phyloP scores from a whole-genome alignment of 2,888 invertebrate species.

The Mactromeris polynyma region DNA sequence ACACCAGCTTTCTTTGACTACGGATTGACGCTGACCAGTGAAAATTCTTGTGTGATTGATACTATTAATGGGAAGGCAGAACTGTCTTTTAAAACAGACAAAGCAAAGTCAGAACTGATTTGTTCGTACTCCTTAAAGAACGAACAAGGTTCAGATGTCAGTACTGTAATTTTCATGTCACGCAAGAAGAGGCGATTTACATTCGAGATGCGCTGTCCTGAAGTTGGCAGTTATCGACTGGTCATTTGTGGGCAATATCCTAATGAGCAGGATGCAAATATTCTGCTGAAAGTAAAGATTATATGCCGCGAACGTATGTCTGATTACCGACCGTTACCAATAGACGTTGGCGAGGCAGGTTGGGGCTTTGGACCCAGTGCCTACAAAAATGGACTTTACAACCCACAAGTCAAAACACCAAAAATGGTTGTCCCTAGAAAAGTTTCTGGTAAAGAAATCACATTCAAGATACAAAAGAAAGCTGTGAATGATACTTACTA shows the following conservation, averaged over 20 bases:
- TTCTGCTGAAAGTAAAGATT: slow-evolving; percentile 35
- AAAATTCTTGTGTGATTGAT: slow-evolving; percentile 44
- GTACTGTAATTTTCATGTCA: slow-evolving; percentile 37
- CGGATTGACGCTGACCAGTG: slow-evolving; percentile 40
- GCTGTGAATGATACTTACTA: not conserved
- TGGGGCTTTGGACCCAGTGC: slow-evolving; percentile 46
- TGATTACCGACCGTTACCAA: slow-evolving; percentile 6
- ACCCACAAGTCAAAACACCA: not conserved
- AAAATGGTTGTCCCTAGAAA: not conserved
- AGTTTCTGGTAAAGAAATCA: not conserved
- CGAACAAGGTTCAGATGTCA: slow-evolving; percentile 6
- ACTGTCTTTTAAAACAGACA: slow-evolving; percentile 17
- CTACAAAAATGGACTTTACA: slow-evolving; percentile 11
- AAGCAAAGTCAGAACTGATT: not conserved
- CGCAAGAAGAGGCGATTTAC: slow-evolving; percentile 44
- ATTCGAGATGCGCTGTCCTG: slow-evolving; percentile 47
- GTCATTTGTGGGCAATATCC: not conserved
- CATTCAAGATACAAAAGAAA: not conserved
- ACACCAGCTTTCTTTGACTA: slow-evolving; percentile 35
- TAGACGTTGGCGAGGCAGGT: slow-evolving; percentile 25
- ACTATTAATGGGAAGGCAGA: slow-evolving; percentile 26
- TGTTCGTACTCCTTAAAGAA: not conserved
- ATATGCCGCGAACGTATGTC: slow-evolving; percentile 37
- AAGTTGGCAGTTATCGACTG: slow-evolving; percentile 28
- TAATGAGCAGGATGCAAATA: slow-evolving; percentile 7